These are phyloP conservation scores for Noctua pronuba DNA, from an alignment of 2,888 invertebrate species.

Conservation along the genomic window DNA sequence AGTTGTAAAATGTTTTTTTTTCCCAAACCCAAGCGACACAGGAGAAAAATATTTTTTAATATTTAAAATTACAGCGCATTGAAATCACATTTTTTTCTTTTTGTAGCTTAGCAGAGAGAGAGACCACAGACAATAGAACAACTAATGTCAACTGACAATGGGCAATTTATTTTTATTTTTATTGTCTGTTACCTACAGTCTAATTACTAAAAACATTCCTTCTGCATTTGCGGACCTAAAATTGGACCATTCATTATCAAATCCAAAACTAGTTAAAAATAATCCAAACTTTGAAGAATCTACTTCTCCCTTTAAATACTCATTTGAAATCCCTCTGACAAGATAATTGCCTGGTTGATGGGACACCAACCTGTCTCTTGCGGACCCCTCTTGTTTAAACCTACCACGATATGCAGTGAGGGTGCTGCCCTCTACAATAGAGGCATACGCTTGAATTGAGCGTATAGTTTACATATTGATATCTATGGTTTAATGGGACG, in stretches of 20 bases:
- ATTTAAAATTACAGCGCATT: too few species aligned
- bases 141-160: too few species aligned
- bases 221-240: neutral
- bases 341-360: constrained; percentile 56
- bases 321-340: constrained; percentile 40
- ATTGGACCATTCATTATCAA: neutral
- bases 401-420: constrained; percentile 19
- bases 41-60: too few species aligned
- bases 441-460: constrained; percentile 22
- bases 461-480: constrained; percentile 32
- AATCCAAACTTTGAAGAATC: neutral
- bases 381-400: constrained; percentile 48
- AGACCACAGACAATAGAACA: too few species aligned
- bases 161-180: too few species aligned
- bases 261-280: neutral
- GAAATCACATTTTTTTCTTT: too few species aligned
- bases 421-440: constrained; percentile 35
- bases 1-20: too few species aligned
- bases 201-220: neutral
- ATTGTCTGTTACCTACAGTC: too few species aligned
- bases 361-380: constrained; percentile 50
- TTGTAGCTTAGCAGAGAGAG: too few species aligned
- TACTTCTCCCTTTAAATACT: constrained; percentile 3
- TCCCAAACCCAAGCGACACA: too few species aligned
- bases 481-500: constrained; percentile 8